Percentiles rank a stretch among this genome's conserved stretches.
These are phyloP conservation scores for Fulmarus glacialis DNA, from an alignment of 2,113 vertebrate genomes.

Conservation along the genomic window DNA sequence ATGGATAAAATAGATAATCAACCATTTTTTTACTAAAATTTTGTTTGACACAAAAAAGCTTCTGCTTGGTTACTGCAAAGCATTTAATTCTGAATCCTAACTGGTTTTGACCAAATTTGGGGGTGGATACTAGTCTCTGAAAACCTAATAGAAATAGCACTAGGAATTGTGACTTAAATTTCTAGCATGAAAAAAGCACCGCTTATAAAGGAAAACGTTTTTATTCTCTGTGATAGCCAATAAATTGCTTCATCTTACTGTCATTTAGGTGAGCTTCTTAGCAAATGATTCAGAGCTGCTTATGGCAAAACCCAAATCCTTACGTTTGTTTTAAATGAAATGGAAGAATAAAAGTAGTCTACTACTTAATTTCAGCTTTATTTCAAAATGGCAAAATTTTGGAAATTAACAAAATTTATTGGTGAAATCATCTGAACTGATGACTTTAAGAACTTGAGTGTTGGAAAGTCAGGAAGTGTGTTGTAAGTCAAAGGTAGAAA, in stretches of 20 bases:
- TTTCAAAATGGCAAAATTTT: background rate
- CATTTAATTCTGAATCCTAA: background rate
- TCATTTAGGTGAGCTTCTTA: background rate
- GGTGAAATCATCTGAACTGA: background rate
- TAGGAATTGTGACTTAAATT: background rate
- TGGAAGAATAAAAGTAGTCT: background rate
- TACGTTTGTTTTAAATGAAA: background rate
- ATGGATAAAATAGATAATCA: background rate
- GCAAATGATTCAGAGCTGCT: background rate
- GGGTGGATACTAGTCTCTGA: background rate
- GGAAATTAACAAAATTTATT: background rate
- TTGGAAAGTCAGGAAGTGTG: background rate
- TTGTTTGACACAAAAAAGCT: background rate
- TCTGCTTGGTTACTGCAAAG: background rate
- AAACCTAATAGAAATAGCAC: background rate
- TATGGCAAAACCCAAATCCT: background rate
- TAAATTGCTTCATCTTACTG: background rate
- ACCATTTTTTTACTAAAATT: background rate
- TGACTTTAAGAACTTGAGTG: background rate
- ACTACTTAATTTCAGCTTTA: background rate
- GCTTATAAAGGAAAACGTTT: background rate
- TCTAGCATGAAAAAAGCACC: background rate
- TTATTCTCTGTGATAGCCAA: background rate
- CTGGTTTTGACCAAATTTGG: background rate
- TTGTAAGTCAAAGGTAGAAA: background rate